Percentiles rank a stretch among this genome's conserved stretches.
Evolutionary conservation across 2,888 invertebrate species (phyloP).

Genomic region (Pinctada fucata): DNA sequence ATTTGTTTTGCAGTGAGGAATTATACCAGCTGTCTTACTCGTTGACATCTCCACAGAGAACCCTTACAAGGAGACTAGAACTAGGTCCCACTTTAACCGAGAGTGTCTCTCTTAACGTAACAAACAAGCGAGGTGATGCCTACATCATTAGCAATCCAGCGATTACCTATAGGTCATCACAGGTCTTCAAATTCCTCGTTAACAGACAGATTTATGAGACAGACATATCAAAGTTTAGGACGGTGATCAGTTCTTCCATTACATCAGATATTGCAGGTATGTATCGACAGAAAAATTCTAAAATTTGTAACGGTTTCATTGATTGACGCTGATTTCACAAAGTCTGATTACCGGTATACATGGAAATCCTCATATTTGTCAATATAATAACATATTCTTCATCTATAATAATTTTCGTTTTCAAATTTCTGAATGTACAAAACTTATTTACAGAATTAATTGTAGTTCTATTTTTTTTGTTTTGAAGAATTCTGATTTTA

Average conservation of each 20-base stretch:
- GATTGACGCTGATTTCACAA: too few relatives aligned
- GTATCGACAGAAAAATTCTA: neutral
- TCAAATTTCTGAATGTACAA: too few relatives aligned
- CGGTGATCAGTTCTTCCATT: slow-evolving; percentile 2
- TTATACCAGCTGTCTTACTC: slow-evolving; percentile 44
- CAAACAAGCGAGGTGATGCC: neutral
- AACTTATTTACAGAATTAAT: too few relatives aligned
- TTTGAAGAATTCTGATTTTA: too few relatives aligned
- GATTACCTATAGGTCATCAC: slow-evolving; percentile 4
- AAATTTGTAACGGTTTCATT: too few relatives aligned
- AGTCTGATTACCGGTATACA: too few relatives aligned
- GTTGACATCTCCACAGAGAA: slow-evolving; percentile 26
- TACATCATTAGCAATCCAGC: neutral
- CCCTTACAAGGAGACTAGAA: neutral
- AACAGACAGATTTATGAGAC: slow-evolving; percentile 26
- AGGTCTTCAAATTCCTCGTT: slow-evolving; percentile 25
- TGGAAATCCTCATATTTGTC: too few relatives aligned
- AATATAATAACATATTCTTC: too few relatives aligned
- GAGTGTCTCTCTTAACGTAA: neutral
- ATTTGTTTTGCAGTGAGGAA: neutral
- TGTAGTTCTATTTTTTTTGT: too few relatives aligned
- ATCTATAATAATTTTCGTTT: too few relatives aligned
- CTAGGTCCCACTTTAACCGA: neutral
- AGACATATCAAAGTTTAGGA: slow-evolving; percentile 20
- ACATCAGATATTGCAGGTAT: slow-evolving; percentile 8